A percentile compares a stretch with the other conserved stretches of the same genome.
Conservation (phyloP, 2,113 vertebrate genomes). For the Apteryx owenii region DNA sequence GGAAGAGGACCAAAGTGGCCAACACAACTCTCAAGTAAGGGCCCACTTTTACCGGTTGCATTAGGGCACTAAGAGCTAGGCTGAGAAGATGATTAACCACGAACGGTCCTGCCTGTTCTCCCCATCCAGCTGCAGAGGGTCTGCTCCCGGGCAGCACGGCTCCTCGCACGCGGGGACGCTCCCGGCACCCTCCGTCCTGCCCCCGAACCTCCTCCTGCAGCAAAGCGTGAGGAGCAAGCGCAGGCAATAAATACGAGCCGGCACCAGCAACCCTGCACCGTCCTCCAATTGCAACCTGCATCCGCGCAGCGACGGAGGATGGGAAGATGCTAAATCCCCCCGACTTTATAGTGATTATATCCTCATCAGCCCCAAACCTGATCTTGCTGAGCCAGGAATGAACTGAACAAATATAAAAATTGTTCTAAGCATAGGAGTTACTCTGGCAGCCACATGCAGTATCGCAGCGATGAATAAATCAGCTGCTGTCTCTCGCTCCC, state of each 20-base stretch:
- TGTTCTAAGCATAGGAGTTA: fast-evolving
- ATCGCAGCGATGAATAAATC: background rate
- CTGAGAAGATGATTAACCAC: background rate
- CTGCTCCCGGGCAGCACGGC: background rate
- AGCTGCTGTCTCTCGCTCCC: background rate
- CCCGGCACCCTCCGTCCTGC: background rate
- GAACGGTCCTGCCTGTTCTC: background rate
- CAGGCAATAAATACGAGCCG: background rate
- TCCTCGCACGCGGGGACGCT: background rate
- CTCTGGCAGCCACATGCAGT: background rate
- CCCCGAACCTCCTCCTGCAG: background rate
- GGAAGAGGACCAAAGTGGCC: background rate
- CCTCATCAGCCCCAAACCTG: background rate
- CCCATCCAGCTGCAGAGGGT: fast-evolving
- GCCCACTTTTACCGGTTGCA: fast-evolving
- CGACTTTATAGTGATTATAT: fast-evolving
- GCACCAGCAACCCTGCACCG: fast-evolving
- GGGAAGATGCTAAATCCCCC: fast-evolving
- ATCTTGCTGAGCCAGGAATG: background rate
- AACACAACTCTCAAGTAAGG: fast-evolving
- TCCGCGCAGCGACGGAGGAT: fast-evolving
- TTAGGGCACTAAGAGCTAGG: fast-evolving
- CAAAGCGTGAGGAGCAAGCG: fast-evolving
- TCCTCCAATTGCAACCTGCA: background rate
- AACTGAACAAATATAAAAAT: background rate